Percentiles rank a stretch among this genome's conserved stretches.
Conservation (phyloP, 2,797 vertebrate genomes). For the Rhinella marina region DNA sequence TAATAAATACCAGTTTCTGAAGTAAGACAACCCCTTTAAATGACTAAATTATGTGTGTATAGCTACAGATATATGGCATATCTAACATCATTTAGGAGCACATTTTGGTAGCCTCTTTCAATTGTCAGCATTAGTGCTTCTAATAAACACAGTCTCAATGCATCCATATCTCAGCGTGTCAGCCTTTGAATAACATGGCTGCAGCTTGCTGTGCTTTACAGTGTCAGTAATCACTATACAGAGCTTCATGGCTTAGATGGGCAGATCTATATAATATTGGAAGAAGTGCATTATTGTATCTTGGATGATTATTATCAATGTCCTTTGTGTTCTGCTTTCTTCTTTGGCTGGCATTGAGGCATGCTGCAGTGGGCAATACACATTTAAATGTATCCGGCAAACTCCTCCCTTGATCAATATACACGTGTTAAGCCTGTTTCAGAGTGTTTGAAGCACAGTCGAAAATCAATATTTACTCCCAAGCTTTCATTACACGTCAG, state of each 20-base stretch:
- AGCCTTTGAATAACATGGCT: background rate
- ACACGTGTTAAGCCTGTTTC: conserved; percentile 55
- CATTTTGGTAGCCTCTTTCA: background rate
- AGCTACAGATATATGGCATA: background rate
- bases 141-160: background rate
- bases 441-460: conserved; percentile 47
- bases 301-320: conserved; percentile 5
- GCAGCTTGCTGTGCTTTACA: background rate
- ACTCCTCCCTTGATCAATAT: conserved; percentile 50
- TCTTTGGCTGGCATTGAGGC: background rate
- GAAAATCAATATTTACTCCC: conserved; percentile 57
- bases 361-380: conserved; percentile 1
- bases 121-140: background rate
- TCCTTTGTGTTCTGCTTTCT: background rate
- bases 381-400: conserved; percentile 36
- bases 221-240: background rate
- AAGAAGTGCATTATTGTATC: background rate
- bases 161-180: background rate
- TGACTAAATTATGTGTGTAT: background rate
- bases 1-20: too few species aligned
- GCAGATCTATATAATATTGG: background rate
- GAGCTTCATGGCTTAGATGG: background rate
- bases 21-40: too few species aligned
- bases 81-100: background rate
- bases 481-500: conserved; percentile 47